Conservation (phyloP, 2,797 vertebrate genomes). For the Cichlasoma orientale region DNA sequence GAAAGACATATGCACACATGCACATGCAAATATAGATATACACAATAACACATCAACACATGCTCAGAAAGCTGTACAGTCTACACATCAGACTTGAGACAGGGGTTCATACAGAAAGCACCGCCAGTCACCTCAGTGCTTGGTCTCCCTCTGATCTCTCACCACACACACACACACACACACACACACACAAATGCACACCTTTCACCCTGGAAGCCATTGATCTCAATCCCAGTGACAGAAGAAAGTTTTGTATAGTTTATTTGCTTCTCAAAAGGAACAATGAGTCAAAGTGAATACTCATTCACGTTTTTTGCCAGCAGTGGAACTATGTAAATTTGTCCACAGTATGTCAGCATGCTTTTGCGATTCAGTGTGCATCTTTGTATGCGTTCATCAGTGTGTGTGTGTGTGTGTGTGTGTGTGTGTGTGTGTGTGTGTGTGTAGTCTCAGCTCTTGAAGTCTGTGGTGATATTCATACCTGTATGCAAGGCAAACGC, state of each 20-base stretch:
- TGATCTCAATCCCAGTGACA: conserved; percentile 38
- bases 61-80: conserved; percentile 13
- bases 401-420: background rate
- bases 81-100: conserved; percentile 1
- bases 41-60: conserved; percentile 21
- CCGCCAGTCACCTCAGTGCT: conserved; percentile 27
- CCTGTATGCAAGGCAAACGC: conserved; percentile 37
- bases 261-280: conserved; percentile 69
- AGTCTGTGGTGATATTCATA: conserved; percentile 50
- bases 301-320: conserved; percentile 56
- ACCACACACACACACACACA: background rate
- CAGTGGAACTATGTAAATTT: conserved; percentile 50
- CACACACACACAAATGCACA: conserved; percentile 13
- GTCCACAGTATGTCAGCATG: conserved; percentile 23
- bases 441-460: conserved; percentile 9
- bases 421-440: background rate
- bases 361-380: conserved; percentile 17
- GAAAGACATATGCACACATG: conserved; percentile 32
- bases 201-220: conserved; percentile 45
- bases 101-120: conserved; percentile 15
- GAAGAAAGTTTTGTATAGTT: conserved; percentile 51
- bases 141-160: conserved; percentile 38
- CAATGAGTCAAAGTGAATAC: conserved; percentile 41
- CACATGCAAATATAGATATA: conserved; percentile 29
- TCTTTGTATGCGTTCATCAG: background rate